Percentiles rank a stretch among this genome's conserved stretches.
These are phyloP conservation scores for Hippocampus abdominalis DNA, from an alignment of 2,113 vertebrate species.

Conservation along the genomic window DNA sequence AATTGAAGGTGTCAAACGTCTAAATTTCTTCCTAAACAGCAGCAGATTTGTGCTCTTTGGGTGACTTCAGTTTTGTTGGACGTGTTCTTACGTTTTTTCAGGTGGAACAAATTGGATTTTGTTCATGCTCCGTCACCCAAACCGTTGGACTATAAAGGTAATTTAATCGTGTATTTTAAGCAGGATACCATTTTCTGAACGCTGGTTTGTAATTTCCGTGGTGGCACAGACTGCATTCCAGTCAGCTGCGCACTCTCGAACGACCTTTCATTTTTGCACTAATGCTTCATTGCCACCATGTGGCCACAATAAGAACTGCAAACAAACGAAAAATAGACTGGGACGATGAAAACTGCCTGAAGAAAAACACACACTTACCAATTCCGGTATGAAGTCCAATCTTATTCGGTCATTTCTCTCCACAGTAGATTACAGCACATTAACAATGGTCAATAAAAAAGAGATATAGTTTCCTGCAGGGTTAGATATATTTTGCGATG, in stretches of 20 bases:
- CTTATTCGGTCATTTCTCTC: neutral
- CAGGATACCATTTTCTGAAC: constrained; percentile 7
- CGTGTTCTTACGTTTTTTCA: constrained; percentile 23
- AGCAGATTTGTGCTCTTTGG: neutral
- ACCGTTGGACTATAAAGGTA: constrained; percentile 27
- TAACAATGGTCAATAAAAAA: neutral
- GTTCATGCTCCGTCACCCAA: constrained; percentile 30
- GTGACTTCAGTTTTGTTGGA: constrained; percentile 23
- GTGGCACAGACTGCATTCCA: neutral
- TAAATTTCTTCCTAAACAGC: neutral
- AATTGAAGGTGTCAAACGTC: neutral
- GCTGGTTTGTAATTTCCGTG: constrained; percentile 1
- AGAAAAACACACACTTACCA: too few species aligned
- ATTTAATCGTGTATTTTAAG: constrained; percentile 43
- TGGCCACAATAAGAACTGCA: constrained; percentile 47
- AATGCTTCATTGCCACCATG: constrained; percentile 55
- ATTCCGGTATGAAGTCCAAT: neutral
- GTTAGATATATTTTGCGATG: neutral
- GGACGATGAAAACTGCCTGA: neutral
- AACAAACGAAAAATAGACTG: neutral
- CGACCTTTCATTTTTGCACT: too few species aligned
- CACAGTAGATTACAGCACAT: neutral
- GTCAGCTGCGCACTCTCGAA: neutral
- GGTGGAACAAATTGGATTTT: constrained; percentile 48
- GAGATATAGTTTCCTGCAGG: neutral